A percentile compares a stretch with the other conserved stretches of the same genome.
These are phyloP conservation scores for Amniataba percoides DNA, from an alignment of 2,797 vertebrate genomes.

Conservation along the genomic window DNA sequence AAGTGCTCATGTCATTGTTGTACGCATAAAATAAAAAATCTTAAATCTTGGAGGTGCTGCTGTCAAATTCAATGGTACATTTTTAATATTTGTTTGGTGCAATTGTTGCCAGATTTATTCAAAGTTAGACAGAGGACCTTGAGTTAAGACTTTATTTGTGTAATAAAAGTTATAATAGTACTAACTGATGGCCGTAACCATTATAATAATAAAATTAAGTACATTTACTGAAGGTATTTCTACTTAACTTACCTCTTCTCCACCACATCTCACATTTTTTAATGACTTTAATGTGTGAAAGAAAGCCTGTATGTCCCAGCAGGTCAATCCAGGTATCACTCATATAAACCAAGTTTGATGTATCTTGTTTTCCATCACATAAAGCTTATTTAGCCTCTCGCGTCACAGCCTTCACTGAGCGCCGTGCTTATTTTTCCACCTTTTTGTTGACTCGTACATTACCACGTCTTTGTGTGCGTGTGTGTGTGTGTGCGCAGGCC, in stretches of 20 bases:
- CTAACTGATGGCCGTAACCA: not conserved
- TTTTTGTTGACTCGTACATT: conserved; percentile 21
- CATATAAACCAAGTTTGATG: not conserved
- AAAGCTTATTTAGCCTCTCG: conserved; percentile 15
- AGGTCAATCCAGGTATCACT: not conserved
- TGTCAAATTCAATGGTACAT: not conserved
- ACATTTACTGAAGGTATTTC: too few relatives aligned
- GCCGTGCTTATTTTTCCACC: conserved; percentile 23
- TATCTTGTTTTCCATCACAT: conserved; percentile 14
- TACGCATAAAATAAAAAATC: too few relatives aligned
- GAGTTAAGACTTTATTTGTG: not conserved
- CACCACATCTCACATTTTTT: too few relatives aligned
- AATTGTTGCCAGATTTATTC: not conserved
- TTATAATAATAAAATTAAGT: too few relatives aligned
- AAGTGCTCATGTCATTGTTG: too few relatives aligned
- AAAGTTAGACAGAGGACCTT: not conserved
- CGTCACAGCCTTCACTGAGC: not conserved
- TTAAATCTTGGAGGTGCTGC: too few relatives aligned
- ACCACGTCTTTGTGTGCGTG: conserved; percentile 6
- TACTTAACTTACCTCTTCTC: too few relatives aligned
- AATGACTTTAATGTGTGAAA: not conserved
- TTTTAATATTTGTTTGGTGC: not conserved
- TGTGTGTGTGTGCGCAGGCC: conserved; percentile 31
- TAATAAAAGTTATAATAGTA: not conserved
- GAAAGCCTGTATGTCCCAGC: not conserved